Conservation (phyloP, 2,888 invertebrate genomes). For the Platycheirus albimanus region DNA sequence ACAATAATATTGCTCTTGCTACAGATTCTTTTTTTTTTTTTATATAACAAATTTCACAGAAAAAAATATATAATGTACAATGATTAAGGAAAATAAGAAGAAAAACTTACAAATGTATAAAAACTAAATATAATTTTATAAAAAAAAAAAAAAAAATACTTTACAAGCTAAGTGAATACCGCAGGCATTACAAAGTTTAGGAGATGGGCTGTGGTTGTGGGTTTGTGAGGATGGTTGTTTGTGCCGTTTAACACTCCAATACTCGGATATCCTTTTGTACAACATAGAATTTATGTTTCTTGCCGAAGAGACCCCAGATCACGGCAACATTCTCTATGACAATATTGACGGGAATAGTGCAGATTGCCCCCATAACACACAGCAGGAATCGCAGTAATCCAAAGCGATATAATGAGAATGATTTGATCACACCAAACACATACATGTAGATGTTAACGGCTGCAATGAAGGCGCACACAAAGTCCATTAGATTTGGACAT, state of each 20-base stretch:
- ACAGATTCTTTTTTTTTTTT: slow-evolving; percentile 2
- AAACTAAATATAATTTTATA: slow-evolving; percentile 44
- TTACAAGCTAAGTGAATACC: slow-evolving; percentile 74
- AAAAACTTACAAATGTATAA: slow-evolving; percentile 58
- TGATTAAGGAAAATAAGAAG: slow-evolving; percentile 53
- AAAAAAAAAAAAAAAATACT: slow-evolving; percentile 51
- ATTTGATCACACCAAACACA: slow-evolving; percentile 98
- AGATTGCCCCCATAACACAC: slow-evolving; percentile 92
- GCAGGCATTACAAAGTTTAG: slow-evolving; percentile 62
- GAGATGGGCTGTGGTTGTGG: slow-evolving; percentile 12
- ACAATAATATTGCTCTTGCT: slow-evolving; percentile 15
- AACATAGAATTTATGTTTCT: slow-evolving; percentile 98
- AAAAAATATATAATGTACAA: slow-evolving; percentile 56
- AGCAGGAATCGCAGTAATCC: slow-evolving; percentile 90
- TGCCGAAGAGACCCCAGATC: slow-evolving; percentile 95
- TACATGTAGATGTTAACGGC: slow-evolving; percentile 99
- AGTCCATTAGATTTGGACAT: slow-evolving; percentile 92
- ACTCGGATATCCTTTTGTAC: slow-evolving; percentile 95
- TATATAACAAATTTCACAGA: slow-evolving; percentile 16
- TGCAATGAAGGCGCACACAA: slow-evolving; percentile 94
- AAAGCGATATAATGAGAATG: slow-evolving; percentile 94
- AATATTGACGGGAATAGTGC: slow-evolving; percentile 96
- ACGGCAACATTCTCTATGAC: slow-evolving; percentile 97
- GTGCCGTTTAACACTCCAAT: slow-evolving; percentile 82
- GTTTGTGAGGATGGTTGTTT: slow-evolving; percentile 12